These are phyloP conservation scores for Tyrannus savana DNA, from an alignment of 2,113 vertebrate genomes.

Conservation along the genomic window DNA sequence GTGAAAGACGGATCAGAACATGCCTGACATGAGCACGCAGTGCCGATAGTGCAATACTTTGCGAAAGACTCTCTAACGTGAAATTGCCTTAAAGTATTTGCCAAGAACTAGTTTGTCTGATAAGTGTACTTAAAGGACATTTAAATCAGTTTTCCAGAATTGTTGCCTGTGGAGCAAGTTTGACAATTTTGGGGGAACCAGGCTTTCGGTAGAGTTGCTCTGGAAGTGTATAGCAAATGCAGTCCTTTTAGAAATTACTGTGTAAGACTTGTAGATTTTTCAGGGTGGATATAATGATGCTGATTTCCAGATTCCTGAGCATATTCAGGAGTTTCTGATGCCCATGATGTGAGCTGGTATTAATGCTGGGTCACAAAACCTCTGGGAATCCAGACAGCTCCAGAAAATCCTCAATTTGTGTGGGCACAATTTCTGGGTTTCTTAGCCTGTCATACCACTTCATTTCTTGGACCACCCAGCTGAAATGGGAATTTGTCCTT, in stretches of 20 bases:
- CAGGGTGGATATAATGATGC: neutral
- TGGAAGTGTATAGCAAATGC: neutral
- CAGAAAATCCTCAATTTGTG: neutral
- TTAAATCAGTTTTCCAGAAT: neutral
- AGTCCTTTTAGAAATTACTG: neutral
- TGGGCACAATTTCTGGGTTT: neutral
- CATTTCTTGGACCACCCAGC: neutral
- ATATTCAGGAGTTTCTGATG: neutral
- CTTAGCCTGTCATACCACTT: neutral
- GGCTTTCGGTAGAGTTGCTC: neutral
- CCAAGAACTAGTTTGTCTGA: neutral
- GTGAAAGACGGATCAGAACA: neutral
- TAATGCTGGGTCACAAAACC: rapidly evolving
- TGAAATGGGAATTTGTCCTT: neutral
- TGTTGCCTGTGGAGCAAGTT: neutral
- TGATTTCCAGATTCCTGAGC: neutral
- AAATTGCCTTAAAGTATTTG: neutral
- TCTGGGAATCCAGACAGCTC: neutral
- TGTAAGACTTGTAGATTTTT: neutral
- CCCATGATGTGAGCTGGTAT: rapidly evolving
- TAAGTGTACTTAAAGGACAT: neutral
- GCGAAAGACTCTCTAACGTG: neutral
- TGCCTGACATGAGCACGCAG: neutral
- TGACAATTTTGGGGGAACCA: neutral
- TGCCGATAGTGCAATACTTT: neutral